Evolutionary conservation across 2,888 invertebrate genomes (phyloP).

Genomic region (Mesorhabditis sp.): DNA sequence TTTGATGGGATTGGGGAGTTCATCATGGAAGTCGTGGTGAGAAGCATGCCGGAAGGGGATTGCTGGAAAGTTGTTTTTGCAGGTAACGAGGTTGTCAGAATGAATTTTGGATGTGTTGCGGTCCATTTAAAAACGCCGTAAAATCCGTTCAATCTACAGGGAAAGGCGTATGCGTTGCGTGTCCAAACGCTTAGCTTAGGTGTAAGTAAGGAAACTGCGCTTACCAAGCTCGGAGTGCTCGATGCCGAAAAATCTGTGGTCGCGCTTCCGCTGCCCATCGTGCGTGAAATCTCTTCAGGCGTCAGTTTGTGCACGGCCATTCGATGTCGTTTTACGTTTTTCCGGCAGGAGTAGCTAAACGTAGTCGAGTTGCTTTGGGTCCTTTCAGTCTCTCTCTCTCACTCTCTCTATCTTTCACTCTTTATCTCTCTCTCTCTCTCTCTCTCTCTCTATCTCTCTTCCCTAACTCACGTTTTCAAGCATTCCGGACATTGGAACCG

Average conservation of each 20-base stretch:
- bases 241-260: not conserved
- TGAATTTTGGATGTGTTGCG: no score
- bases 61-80: not conserved
- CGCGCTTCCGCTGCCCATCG: constrained; percentile 16
- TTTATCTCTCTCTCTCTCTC: no score
- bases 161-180: no score
- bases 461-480: constrained; percentile 23
- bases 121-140: no score
- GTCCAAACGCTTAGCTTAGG: no score
- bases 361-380: no score
- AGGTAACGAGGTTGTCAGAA: no score
- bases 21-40: not conserved
- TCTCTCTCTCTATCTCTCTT: no score
- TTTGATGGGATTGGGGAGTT: not conserved
- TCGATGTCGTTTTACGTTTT: constrained; percentile 50
- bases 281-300: constrained; percentile 29
- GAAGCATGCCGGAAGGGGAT: not conserved
- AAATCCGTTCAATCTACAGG: no score
- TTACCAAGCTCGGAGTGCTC: not conserved
- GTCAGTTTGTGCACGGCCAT: constrained; percentile 48
- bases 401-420: no score
- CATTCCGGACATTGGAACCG: constrained; percentile 38
- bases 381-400: no score
- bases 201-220: not conserved
- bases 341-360: constrained; percentile 45